Evolutionary conservation across 1,140 invertebrate species (phyloP).

Genomic region (Polypedilum vanderplanki): DNA sequence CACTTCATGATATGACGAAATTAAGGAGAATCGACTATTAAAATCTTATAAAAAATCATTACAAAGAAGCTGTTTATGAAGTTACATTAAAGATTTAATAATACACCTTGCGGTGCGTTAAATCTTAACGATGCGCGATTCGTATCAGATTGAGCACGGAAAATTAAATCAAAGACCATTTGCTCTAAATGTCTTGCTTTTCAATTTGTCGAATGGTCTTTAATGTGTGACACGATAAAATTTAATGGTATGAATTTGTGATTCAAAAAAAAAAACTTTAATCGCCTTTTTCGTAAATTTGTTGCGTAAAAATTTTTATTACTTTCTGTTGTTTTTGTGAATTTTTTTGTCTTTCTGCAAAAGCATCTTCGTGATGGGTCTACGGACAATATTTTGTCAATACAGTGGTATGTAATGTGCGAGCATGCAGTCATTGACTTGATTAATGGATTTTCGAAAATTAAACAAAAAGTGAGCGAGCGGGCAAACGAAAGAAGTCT

Average conservation of each 20-base stretch:
- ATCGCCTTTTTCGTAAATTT: no score
- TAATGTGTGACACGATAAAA: background rate
- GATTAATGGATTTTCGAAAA: constrained; percentile 18
- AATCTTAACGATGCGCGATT: background rate
- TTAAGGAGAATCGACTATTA: constrained; percentile 6
- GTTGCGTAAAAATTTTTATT: no score
- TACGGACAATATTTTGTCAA: background rate
- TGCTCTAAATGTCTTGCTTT: background rate
- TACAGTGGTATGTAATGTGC: background rate
- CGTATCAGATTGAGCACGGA: background rate
- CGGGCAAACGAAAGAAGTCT: background rate
- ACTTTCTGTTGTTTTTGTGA: no score
- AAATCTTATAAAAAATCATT: constrained; percentile 5
- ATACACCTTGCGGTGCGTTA: background rate
- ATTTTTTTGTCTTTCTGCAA: background rate
- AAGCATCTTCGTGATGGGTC: constrained; percentile 6
- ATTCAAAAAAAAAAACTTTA: no score
- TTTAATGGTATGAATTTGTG: background rate
- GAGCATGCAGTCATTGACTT: background rate
- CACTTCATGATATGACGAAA: background rate
- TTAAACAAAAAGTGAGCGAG: background rate
- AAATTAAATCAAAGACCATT: background rate
- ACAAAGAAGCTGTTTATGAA: background rate
- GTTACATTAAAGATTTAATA: background rate
- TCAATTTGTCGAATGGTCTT: background rate